Evolutionary conservation across 92 coral and sea anemone species (phyloP), one percentile per base, ranked within the genome.

Genomic region (Epizoanthus rinbou): DNA sequence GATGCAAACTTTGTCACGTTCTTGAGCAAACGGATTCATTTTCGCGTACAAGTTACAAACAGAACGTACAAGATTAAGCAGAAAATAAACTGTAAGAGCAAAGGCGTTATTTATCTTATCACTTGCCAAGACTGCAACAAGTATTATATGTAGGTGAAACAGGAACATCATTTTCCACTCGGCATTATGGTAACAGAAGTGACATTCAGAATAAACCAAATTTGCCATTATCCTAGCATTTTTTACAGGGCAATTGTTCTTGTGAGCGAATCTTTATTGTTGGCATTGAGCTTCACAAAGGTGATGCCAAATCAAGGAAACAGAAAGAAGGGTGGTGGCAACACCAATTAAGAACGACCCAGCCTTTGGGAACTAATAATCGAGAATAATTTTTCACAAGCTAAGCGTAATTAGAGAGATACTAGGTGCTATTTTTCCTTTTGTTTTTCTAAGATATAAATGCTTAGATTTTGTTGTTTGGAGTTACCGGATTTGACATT

Each of bases 371-470:
- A 79, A 79, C 58, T 17, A 79, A 79, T 41, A 79, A 80, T 80
- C 69, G 84, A 80, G 84, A 63, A 80, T 6, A 80, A 43, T 80
- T 80, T 80, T 80, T 80, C 84, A 23, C 84, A 80, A 58, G 21
- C 23, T 69, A 69, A 63, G 74, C 74, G 74, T 2, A n/a, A 1
- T 69, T 69, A 69, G 74, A 69, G 57, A 24, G 74, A 69, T 69
- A 69, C 31, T 28, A 28, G 31, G 31, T 28, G 31, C 2, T 28
- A 28, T 28, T 28, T 28, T 28, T 28, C 31, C 31, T 28, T 28
- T 28, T 28, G 31, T 2, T 28, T 28, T 28, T 28, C 31, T 28
- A 28, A 28, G 31, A 28, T 28, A 28, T 28, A 28, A 28, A 28
- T 28, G 2, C 31, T 28, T 28, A 28, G 31, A 28, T 28, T 28